Percentiles rank a stretch among this genome's conserved stretches.
Conservation (phyloP, 2,888 invertebrate species). For the Carcina quercana region DNA sequence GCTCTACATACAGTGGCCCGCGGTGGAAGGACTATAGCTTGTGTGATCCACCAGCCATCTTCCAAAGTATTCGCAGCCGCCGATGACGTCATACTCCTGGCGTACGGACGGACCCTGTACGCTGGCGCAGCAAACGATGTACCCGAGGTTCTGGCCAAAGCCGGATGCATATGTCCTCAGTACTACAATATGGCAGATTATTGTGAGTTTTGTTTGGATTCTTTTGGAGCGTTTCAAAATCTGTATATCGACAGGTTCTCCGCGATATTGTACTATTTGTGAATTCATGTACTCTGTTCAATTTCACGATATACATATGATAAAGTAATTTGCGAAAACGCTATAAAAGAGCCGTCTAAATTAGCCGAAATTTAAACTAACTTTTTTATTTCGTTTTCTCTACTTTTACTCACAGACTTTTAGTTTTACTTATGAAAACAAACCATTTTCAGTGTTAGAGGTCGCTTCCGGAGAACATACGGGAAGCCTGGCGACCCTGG, state of each 20-base stretch:
- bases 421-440: too few relatives aligned
- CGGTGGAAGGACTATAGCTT: constrained; percentile 80
- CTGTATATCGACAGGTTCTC: too few relatives aligned
- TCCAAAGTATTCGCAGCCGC: constrained; percentile 83
- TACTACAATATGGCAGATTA: constrained; percentile 89
- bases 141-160: constrained; percentile 72
- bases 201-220: constrained; percentile 66
- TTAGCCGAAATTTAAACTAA: too few relatives aligned
- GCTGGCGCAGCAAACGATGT: constrained; percentile 77
- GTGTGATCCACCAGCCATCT: constrained; percentile 87
- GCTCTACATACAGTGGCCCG: constrained; percentile 77
- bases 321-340: too few relatives aligned
- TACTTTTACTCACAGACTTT: too few relatives aligned
- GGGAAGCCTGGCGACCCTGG: constrained; percentile 53
- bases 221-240: too few relatives aligned
- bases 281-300: too few relatives aligned
- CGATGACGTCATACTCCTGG: constrained; percentile 81
- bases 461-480: constrained; percentile 73
- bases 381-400: too few relatives aligned
- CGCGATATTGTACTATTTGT: too few relatives aligned
- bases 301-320: too few relatives aligned
- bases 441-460: constrained; percentile 72
- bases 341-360: too few relatives aligned
- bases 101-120: constrained; percentile 80
- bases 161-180: constrained; percentile 79